These are phyloP conservation scores for Ctenicera cuprea DNA, from an alignment of 2,888 invertebrate genomes.

Conservation along the genomic window DNA sequence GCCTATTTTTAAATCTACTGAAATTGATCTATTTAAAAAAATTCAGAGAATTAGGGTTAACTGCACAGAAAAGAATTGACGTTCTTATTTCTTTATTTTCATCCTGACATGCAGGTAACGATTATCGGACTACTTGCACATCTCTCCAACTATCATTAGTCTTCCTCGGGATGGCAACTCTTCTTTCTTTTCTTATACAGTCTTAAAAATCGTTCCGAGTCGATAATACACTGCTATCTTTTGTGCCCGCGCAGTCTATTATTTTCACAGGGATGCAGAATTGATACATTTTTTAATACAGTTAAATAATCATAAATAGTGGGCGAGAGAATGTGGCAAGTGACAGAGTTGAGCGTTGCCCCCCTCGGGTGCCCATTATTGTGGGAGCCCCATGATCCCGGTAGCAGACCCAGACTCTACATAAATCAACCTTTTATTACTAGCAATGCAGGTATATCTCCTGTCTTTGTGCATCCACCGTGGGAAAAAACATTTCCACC, in stretches of 20 bases:
- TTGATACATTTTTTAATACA: conserved; percentile 36
- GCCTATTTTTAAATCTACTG: too few relatives aligned
- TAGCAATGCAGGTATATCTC: conserved; percentile 59
- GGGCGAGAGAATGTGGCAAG: conserved; percentile 67
- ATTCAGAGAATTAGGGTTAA: too few relatives aligned
- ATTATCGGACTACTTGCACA: conserved; percentile 4
- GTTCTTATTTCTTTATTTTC: too few relatives aligned
- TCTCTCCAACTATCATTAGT: conserved; percentile 6
- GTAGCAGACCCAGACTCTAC: conserved; percentile 63
- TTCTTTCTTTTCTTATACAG: not conserved
- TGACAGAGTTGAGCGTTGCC: conserved; percentile 65
- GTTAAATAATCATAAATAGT: conserved; percentile 43
- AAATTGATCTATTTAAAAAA: too few relatives aligned
- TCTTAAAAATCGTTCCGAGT: not conserved
- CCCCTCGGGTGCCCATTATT: conserved; percentile 62
- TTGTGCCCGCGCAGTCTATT: conserved; percentile 16
- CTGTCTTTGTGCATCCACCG: conserved; percentile 41
- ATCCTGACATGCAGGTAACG: not conserved
- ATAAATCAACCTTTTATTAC: conserved; percentile 67
- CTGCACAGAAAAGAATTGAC: too few relatives aligned
- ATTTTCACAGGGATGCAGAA: conserved; percentile 22
- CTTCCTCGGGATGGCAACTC: conserved; percentile 2
- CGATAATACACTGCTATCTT: conserved; percentile 1
- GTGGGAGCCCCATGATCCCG: conserved; percentile 62
- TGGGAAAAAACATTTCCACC: conserved; percentile 10